These are phyloP conservation scores for Zygothrica quintamaculata DNA, from an alignment of 2,888 invertebrate genomes.

Conservation along the genomic window DNA sequence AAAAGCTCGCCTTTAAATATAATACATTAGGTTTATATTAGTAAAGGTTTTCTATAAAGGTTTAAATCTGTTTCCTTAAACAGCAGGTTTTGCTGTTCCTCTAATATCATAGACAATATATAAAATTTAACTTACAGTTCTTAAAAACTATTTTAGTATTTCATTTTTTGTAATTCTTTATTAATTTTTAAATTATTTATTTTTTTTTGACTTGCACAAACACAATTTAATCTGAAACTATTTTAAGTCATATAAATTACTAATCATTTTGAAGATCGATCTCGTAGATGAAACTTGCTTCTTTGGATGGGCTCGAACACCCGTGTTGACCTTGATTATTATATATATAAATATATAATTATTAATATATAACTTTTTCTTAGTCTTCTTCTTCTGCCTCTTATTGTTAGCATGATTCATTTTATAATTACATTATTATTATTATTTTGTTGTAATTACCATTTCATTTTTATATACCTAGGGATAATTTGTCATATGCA, in stretches of 20 bases:
- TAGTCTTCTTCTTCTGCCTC: no score
- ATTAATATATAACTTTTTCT: no score
- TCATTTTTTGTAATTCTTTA: slow-evolving; percentile 27
- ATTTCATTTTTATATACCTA: slow-evolving; percentile 8
- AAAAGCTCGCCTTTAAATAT: slow-evolving; percentile 45
- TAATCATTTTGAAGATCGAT: slow-evolving; percentile 65
- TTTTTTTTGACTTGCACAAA: slow-evolving; percentile 61
- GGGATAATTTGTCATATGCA: slow-evolving; percentile 20
- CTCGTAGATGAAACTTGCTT: slow-evolving; percentile 48
- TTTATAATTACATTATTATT: slow-evolving; percentile 16
- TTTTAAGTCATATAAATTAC: slow-evolving; percentile 26
- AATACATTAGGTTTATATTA: no score
- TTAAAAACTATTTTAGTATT: slow-evolving; percentile 34
- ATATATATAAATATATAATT: no score
- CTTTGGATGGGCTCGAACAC: slow-evolving; percentile 61
- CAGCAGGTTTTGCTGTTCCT: no score
- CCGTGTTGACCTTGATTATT: no score
- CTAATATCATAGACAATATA: slow-evolving; percentile 52
- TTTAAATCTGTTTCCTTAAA: no score
- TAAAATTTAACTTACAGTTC: slow-evolving; percentile 68
- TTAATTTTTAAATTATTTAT: slow-evolving; percentile 31
- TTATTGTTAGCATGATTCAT: no score
- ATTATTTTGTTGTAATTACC: slow-evolving; percentile 13
- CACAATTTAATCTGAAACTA: slow-evolving; percentile 50
- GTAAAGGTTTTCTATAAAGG: no score